phyloP scores from a whole-genome alignment of 2,888 invertebrate genomes.

The Chrysolina oricalcia region DNA sequence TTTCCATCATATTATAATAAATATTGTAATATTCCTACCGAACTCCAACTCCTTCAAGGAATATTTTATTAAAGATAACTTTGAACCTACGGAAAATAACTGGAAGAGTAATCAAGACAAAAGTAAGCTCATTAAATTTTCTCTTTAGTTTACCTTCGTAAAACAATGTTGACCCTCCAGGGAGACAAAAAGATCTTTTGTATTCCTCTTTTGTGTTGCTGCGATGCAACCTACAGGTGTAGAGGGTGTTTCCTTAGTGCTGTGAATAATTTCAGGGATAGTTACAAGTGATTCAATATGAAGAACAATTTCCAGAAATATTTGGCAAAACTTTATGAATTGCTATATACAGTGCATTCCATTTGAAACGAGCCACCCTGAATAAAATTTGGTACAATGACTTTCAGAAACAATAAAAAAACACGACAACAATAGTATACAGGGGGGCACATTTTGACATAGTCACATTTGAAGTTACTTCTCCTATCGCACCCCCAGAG shows the following conservation, averaged over 20 bases:
- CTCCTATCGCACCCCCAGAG: no score
- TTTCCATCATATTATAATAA: background rate
- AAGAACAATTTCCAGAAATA: no score
- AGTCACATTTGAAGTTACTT: no score
- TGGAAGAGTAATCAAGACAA: background rate
- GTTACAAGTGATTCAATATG: no score
- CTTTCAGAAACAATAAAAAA: no score
- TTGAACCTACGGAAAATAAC: background rate
- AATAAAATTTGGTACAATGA: no score
- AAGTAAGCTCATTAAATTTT: constrained; percentile 25
- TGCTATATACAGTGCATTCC: no score
- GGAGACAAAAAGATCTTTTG: background rate
- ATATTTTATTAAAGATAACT: constrained; percentile 2
- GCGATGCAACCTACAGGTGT: background rate
- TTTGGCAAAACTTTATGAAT: no score
- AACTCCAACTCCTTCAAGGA: background rate
- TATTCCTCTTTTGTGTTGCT: background rate
- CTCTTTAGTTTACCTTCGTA: constrained; percentile 5
- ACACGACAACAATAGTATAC: no score
- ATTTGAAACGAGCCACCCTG: no score
- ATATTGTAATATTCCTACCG: background rate
- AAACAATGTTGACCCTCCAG: background rate
- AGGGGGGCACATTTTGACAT: no score
- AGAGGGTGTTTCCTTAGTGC: background rate
- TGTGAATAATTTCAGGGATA: background rate